Evolutionary conservation across 2,113 vertebrate genomes (phyloP).

Genomic region (Caloenas nicobarica): DNA sequence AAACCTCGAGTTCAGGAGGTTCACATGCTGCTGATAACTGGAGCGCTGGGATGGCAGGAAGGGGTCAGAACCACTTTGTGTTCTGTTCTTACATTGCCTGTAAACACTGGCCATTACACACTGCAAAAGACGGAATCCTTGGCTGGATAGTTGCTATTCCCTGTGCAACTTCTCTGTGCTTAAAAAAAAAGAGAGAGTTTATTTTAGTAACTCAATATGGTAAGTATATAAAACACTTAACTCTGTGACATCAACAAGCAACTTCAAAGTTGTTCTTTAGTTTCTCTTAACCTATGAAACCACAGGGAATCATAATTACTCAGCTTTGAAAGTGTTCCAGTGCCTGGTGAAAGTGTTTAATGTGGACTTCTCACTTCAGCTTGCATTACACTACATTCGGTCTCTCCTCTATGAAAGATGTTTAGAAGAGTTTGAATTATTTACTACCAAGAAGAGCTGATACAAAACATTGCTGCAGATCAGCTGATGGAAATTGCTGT

Average conservation of each 20-base stretch:
- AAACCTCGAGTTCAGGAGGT: neutral
- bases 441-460: neutral
- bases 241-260: constrained; percentile 31
- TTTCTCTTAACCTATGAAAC: constrained; percentile 51
- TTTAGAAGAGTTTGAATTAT: constrained; percentile 1
- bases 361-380: constrained; percentile 28
- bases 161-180: neutral
- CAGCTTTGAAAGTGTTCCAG: constrained; percentile 36
- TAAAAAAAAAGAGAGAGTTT: neutral
- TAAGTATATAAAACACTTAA: constrained; percentile 47
- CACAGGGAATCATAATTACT: constrained; percentile 10
- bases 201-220: constrained; percentile 45
- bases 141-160: neutral
- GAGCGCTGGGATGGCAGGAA: neutral
- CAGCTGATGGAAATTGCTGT: neutral
- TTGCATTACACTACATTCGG: neutral
- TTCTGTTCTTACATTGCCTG: neutral
- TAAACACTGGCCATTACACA: neutral
- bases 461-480: neutral
- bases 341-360: constrained; percentile 41
- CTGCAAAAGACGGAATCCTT: neutral
- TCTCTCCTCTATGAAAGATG: neutral
- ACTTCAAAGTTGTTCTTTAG: constrained; percentile 43
- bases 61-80: neutral
- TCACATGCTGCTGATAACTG: neutral